These are phyloP conservation scores for Rachycentron canadum DNA, from an alignment of 2,797 vertebrate genomes.

Conservation along the genomic window DNA sequence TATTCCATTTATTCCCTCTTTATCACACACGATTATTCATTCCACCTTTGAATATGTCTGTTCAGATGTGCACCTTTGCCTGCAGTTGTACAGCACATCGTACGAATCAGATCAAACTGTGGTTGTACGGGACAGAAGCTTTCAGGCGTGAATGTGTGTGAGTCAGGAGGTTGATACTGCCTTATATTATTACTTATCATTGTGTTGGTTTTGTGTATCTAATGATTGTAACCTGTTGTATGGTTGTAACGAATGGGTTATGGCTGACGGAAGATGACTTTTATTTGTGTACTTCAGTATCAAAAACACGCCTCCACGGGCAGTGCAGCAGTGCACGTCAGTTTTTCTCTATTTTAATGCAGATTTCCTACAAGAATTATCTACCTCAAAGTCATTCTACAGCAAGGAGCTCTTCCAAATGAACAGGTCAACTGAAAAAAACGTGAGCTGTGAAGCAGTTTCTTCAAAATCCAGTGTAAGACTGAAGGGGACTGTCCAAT, in stretches of 20 bases:
- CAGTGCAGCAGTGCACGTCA: neutral
- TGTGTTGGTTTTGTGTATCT: neutral
- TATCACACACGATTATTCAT: neutral
- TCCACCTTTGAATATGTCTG: neutral
- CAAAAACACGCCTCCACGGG: neutral
- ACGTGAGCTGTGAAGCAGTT: constrained; percentile 2
- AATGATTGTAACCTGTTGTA: neutral
- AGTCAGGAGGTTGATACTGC: neutral
- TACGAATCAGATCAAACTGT: neutral
- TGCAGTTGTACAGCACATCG: neutral
- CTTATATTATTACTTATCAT: neutral
- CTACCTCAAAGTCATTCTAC: neutral
- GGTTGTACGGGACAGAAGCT: neutral
- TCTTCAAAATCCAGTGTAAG: neutral
- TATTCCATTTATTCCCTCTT: neutral
- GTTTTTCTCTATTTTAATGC: neutral
- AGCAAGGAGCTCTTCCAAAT: neutral
- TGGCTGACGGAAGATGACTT: neutral
- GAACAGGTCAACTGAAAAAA: neutral
- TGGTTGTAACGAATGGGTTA: too few species aligned
- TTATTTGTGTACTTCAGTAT: neutral
- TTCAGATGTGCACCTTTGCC: neutral
- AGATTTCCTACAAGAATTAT: neutral
- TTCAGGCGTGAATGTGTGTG: neutral
- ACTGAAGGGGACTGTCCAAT: neutral